phyloP scores from a whole-genome alignment of 1,140 invertebrate species.

The Nymphalis io region DNA sequence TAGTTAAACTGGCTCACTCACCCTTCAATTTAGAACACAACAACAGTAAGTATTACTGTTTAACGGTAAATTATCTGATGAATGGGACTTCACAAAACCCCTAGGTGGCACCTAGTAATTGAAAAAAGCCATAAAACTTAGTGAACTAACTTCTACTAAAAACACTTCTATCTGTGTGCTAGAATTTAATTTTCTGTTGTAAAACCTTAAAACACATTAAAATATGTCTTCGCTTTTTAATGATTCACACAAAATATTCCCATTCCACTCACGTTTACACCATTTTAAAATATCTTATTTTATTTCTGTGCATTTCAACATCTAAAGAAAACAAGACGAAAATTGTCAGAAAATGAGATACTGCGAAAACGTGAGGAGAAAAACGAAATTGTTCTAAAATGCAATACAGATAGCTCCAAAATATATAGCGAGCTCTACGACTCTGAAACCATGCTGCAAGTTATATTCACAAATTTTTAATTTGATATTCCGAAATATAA shows the following conservation, averaged over 20 bases:
- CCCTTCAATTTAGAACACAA: too few species aligned
- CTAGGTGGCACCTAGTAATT: too few species aligned
- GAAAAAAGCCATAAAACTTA: too few species aligned
- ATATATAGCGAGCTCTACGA: constrained; percentile 1
- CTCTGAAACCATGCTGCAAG: not conserved
- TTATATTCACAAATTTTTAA: too few species aligned
- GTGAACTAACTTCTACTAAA: not conserved
- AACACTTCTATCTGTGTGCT: not conserved
- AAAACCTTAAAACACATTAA: constrained; percentile 7
- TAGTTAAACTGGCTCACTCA: too few species aligned
- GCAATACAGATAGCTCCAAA: constrained; percentile 1
- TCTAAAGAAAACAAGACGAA: constrained; percentile 17
- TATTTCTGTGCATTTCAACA: constrained; percentile 26
- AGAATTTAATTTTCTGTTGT: not conserved
- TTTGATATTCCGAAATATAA: too few species aligned
- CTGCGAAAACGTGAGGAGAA: constrained; percentile 17
- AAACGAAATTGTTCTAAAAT: constrained; percentile 25
- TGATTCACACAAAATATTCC: constrained; percentile 12
- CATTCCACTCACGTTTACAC: constrained; percentile 19
- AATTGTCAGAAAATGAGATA: constrained; percentile 24
- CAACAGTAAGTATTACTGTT: too few species aligned
- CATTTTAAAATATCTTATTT: constrained; percentile 15
- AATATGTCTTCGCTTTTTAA: constrained; percentile 1
- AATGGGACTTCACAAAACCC: too few species aligned
- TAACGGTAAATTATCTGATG: too few species aligned